Percentiles rank a stretch among this genome's conserved stretches.
phyloP scores from a whole-genome alignment of 2,797 vertebrate genomes.

The Melanitta fusca region DNA sequence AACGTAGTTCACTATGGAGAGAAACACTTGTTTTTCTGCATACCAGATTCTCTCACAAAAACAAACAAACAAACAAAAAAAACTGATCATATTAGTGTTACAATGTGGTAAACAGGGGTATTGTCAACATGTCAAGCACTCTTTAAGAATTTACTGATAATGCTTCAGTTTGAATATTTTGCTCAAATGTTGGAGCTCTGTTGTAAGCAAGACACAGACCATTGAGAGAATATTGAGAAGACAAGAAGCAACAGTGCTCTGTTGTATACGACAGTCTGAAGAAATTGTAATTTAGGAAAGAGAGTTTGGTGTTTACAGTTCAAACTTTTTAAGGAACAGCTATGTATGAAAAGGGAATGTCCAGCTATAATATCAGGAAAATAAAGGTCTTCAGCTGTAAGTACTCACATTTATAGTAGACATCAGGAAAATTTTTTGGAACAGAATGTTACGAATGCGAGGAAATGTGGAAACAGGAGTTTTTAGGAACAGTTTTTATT shows the following conservation, averaged over 20 bases:
- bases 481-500: neutral
- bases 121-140: neutral
- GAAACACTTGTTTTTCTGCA: neutral
- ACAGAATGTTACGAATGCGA: neutral
- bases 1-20: neutral
- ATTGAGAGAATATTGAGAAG: neutral
- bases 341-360: neutral
- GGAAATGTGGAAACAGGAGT: neutral
- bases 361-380: neutral
- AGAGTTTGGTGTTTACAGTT: neutral
- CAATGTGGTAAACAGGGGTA: neutral
- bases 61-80: no score
- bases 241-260: neutral
- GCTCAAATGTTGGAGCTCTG: neutral
- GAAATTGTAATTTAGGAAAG: neutral
- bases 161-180: neutral
- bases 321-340: neutral
- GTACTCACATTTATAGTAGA: neutral
- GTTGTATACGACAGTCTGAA: neutral
- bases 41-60: no score
- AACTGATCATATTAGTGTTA: fast-evolving
- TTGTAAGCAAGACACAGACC: neutral
- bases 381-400: neutral
- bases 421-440: neutral
- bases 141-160: neutral